phyloP scores from a whole-genome alignment of 2,888 invertebrate genomes.

The Tolmerus cingulatus region DNA sequence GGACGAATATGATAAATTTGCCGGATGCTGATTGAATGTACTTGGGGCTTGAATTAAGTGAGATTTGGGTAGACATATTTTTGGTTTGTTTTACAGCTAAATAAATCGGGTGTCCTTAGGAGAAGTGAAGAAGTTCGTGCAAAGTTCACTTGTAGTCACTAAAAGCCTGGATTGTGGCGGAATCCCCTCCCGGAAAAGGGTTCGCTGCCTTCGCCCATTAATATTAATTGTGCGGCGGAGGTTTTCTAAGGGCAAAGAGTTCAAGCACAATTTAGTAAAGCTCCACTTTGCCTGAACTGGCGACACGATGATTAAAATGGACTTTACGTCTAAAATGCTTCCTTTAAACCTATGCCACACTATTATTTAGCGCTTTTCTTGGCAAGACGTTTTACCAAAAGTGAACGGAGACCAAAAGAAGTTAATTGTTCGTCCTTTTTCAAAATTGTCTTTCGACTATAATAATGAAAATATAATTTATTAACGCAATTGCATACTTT shows the following conservation, averaged over 20 bases:
- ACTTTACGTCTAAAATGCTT: neutral
- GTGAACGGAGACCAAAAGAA: too few species aligned
- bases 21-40: constrained; percentile 34
- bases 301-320: neutral
- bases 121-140: constrained; percentile 14
- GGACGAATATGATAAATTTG: constrained; percentile 10
- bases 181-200: neutral
- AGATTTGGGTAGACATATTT: constrained; percentile 3
- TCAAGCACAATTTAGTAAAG: neutral
- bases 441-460: too few species aligned
- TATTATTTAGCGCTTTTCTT: too few species aligned
- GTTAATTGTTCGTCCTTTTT: too few species aligned
- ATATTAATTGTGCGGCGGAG: neutral
- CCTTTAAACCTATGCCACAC: neutral
- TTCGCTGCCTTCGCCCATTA: neutral
- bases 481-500: too few species aligned
- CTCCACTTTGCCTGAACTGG: neutral
- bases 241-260: neutral
- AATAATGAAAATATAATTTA: too few species aligned
- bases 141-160: neutral
- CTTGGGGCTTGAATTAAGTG: neutral
- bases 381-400: too few species aligned
- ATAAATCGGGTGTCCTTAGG: neutral
- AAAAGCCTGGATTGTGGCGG: neutral
- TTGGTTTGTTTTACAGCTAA: constrained; percentile 21